Conservation (phyloP, 2,797 vertebrate genomes). For the Peromyscus aztecus region DNA sequence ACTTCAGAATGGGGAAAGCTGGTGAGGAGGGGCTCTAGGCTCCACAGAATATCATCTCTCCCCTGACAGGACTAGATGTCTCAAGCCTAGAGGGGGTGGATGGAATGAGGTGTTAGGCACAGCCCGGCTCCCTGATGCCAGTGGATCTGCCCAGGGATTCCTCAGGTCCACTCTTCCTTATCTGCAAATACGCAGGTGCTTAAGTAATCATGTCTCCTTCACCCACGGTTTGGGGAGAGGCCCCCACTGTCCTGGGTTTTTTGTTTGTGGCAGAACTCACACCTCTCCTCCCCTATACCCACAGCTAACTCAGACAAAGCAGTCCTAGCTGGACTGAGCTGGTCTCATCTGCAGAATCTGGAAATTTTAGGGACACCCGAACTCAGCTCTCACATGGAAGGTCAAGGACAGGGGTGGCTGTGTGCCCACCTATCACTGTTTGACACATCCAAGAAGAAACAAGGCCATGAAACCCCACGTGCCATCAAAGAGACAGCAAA, state of each 20-base stretch:
- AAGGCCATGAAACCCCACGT: neutral
- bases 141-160: fast-evolving
- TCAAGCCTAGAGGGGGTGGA: too few species aligned
- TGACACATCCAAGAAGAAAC: neutral
- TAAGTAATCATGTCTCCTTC: neutral
- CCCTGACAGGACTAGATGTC: neutral
- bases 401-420: too few species aligned
- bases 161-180: too few species aligned
- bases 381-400: neutral
- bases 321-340: neutral
- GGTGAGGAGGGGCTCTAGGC: neutral
- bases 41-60: neutral
- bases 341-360: too few species aligned
- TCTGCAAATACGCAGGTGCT: fast-evolving
- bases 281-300: neutral
- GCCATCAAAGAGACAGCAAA: neutral
- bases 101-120: neutral
- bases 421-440: neutral
- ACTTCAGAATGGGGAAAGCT: neutral
- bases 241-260: neutral
- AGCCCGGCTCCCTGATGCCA: neutral
- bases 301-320: neutral
- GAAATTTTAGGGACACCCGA: neutral
- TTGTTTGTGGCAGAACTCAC: neutral
- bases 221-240: neutral